phyloP scores from a whole-genome alignment of 2,113 vertebrate species.

The Anolis carolinensis region DNA sequence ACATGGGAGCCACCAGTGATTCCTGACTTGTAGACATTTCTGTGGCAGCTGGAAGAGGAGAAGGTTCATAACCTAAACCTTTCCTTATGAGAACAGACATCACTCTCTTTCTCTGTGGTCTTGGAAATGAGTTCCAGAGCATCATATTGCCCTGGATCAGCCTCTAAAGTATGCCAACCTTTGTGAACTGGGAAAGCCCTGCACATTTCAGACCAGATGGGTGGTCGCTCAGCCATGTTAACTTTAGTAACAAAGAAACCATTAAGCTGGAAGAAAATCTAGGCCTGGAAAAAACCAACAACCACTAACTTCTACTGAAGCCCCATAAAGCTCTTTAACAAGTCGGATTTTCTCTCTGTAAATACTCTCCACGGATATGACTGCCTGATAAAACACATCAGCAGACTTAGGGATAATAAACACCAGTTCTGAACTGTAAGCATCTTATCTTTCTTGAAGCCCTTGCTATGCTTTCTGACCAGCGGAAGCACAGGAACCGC shows the following conservation, averaged over 20 bases:
- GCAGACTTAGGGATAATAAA: background rate
- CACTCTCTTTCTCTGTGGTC: background rate
- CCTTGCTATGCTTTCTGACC: background rate
- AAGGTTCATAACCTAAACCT: too few relatives aligned
- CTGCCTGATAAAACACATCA: background rate
- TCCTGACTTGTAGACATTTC: too few relatives aligned
- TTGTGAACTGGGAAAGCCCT: background rate
- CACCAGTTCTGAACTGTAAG: background rate
- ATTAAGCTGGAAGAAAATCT: background rate
- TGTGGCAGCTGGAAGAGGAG: too few relatives aligned
- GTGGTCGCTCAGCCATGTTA: background rate
- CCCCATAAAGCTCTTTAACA: background rate
- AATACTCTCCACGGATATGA: accelerated
- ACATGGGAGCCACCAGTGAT: too few relatives aligned
- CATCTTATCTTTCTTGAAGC: background rate
- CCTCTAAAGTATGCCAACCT: background rate
- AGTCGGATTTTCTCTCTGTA: background rate
- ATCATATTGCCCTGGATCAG: background rate
- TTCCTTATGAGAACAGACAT: background rate
- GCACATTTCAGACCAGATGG: background rate
- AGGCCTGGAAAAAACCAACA: background rate
- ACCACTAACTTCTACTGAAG: background rate
- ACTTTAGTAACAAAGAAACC: background rate
- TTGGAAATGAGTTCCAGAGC: background rate
- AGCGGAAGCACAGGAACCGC: background rate